Evolutionary conservation across 2,888 invertebrate genomes (phyloP).

Genomic region (Gnatocerus cornutus): DNA sequence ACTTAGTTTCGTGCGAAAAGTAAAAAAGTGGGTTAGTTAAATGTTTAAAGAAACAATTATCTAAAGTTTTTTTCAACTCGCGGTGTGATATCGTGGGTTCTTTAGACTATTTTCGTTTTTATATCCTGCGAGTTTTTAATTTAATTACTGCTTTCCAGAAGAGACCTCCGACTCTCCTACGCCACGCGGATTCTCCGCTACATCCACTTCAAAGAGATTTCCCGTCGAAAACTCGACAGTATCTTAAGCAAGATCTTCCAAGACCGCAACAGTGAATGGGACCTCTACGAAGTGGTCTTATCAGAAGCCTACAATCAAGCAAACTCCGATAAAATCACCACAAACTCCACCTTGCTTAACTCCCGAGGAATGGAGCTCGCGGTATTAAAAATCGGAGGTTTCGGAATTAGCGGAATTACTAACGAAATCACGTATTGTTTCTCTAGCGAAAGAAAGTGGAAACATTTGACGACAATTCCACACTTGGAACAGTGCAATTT

Average conservation of each 20-base stretch:
- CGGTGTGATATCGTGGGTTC: too few relatives aligned
- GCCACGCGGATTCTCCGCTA: conserved; percentile 70
- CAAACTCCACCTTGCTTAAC: conserved; percentile 71
- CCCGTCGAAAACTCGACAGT: conserved; percentile 61
- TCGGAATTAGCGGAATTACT: conserved; percentile 77
- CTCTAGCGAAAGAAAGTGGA: conserved; percentile 76
- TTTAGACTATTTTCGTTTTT: too few relatives aligned
- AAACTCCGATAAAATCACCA: conserved; percentile 52
- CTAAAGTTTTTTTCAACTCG: too few relatives aligned
- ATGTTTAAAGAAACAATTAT: too few relatives aligned
- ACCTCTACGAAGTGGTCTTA: conserved; percentile 67
- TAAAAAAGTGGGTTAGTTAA: too few relatives aligned
- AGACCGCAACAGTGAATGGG: conserved; percentile 63
- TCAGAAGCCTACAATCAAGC: conserved; percentile 66
- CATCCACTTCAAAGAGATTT: conserved; percentile 72
- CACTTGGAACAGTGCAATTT: conserved; percentile 84
- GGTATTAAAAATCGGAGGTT: conserved; percentile 81
- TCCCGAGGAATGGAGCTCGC: conserved; percentile 81
- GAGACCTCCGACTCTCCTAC: conserved; percentile 67
- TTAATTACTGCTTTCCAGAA: conserved; percentile 61
- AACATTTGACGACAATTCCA: conserved; percentile 79
- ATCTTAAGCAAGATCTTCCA: conserved; percentile 62
- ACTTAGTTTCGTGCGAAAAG: too few relatives aligned
- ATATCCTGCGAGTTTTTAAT: too few relatives aligned
- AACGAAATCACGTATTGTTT: conserved; percentile 81